phyloP scores from a whole-genome alignment of 2,113 vertebrate species.

The Nipponia nippon region DNA sequence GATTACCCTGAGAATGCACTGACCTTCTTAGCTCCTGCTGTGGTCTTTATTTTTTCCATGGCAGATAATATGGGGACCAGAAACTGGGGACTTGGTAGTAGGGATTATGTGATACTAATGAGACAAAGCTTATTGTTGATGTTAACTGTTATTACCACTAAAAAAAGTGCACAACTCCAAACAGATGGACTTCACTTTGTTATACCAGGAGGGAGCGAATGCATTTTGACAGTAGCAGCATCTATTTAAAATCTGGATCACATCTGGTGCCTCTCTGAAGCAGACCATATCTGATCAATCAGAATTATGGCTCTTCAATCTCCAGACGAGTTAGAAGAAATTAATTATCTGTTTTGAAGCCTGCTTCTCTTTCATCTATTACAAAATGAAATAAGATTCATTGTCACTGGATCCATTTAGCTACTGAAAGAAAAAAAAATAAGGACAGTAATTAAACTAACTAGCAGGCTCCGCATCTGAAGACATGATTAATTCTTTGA shows the following conservation, averaged over 20 bases:
- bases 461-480: not conserved
- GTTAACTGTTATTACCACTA: constrained; percentile 60
- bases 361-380: constrained; percentile 40
- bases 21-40: constrained; percentile 74
- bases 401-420: constrained; percentile 18
- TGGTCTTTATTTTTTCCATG: constrained; percentile 60
- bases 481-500: constrained; percentile 30
- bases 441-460: constrained; percentile 26
- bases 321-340: constrained; percentile 45
- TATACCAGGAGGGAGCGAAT: constrained; percentile 35
- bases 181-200: constrained; percentile 61
- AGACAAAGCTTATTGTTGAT: constrained; percentile 64
- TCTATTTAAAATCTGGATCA: constrained; percentile 59
- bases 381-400: constrained; percentile 15
- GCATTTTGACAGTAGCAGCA: constrained; percentile 51
- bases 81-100: constrained; percentile 52
- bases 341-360: constrained; percentile 53
- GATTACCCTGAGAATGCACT: constrained; percentile 76
- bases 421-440: not conserved
- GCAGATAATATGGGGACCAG: constrained; percentile 63
- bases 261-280: constrained; percentile 58
- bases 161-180: constrained; percentile 45
- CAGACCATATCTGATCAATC: constrained; percentile 58
- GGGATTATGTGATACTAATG: constrained; percentile 70
- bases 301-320: constrained; percentile 40